phyloP scores from a whole-genome alignment of 2,113 vertebrate species.

The Corvus hawaiiensis region DNA sequence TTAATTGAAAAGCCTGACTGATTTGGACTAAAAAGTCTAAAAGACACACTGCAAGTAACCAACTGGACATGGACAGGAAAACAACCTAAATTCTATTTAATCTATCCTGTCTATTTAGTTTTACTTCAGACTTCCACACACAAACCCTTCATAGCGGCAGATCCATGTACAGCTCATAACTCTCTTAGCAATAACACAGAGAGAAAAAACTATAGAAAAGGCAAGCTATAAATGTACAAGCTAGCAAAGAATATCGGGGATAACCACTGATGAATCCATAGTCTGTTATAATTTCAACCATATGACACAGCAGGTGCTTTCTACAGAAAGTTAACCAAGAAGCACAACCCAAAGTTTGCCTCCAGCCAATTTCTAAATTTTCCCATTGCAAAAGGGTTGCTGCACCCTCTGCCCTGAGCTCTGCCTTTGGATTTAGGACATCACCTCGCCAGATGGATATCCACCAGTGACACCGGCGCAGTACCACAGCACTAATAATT shows the following conservation, averaged over 20 bases:
- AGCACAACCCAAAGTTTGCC: neutral
- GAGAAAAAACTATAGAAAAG: neutral
- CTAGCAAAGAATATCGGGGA: neutral
- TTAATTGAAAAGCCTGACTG: neutral
- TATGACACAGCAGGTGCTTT: neutral
- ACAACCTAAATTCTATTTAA: neutral
- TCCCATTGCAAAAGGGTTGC: neutral
- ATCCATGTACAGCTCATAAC: neutral
- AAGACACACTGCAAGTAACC: neutral
- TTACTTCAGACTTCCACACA: neutral
- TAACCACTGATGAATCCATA: neutral
- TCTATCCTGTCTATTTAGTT: neutral
- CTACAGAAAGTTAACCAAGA: neutral
- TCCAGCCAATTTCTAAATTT: neutral
- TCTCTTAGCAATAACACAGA: neutral
- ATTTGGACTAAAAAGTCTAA: neutral
- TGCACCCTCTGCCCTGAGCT: neutral
- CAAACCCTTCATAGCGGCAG: neutral
- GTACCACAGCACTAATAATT: neutral
- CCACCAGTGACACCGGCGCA: neutral
- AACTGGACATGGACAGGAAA: neutral
- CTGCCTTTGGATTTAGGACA: neutral
- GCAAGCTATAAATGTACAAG: neutral
- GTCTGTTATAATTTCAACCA: neutral
- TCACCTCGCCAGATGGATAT: fast-evolving